Evolutionary conservation across 2,888 invertebrate genomes (phyloP).

Genomic region (Tillus elongatus): DNA sequence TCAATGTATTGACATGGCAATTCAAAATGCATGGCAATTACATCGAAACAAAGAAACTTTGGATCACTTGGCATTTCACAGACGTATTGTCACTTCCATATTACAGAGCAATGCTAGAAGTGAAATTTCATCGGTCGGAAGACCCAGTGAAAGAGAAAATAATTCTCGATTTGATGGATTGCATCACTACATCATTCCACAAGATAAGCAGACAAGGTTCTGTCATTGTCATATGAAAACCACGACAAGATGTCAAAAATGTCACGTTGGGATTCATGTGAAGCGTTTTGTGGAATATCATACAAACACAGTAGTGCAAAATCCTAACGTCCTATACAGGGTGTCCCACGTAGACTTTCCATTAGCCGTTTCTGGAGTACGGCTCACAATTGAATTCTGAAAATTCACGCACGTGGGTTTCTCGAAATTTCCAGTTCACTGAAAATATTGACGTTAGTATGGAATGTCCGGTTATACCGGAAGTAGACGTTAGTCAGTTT

Average conservation of each 20-base stretch:
- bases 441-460: no score
- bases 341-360: no score
- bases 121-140: conserved; percentile 6
- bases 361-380: no score
- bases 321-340: conserved; percentile 2
- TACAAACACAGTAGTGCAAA: conserved; percentile 6
- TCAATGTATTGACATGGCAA: conserved; percentile 24
- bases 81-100: conserved; percentile 16
- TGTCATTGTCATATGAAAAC: conserved; percentile 21
- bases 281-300: conserved; percentile 21
- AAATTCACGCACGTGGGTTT: no score
- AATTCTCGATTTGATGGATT: conserved; percentile 19
- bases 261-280: conserved; percentile 21
- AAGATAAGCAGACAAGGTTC: conserved; percentile 21
- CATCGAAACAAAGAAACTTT: conserved; percentile 20
- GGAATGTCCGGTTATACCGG: no score
- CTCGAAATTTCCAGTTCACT: no score
- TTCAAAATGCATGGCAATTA: conserved; percentile 28
- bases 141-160: conserved; percentile 11
- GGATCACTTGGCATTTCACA: conserved; percentile 22
- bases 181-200: conserved; percentile 20
- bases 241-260: conserved; percentile 21
- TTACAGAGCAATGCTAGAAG: conserved; percentile 2
- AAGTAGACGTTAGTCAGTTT: no score
- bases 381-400: no score